Conservation (phyloP, 2,797 vertebrate genomes). For the Garrulus glandarius region DNA sequence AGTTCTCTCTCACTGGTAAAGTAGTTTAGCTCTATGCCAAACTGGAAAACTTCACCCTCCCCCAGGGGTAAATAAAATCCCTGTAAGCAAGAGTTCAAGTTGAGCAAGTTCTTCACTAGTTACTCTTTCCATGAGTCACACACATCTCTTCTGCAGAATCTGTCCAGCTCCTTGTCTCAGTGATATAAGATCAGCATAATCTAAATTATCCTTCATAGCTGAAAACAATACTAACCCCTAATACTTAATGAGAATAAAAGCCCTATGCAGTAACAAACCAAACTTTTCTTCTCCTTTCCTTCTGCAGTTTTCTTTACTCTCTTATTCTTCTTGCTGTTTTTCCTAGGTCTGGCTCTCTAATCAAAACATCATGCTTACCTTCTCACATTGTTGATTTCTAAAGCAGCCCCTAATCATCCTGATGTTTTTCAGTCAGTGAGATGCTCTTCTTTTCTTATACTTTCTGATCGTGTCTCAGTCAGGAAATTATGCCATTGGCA, state of each 20-base stretch:
- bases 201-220: neutral
- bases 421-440: neutral
- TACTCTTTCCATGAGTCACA: conserved; percentile 63
- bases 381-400: neutral
- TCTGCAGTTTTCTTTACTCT: neutral
- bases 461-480: neutral
- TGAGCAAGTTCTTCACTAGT: conserved; percentile 16
- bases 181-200: neutral
- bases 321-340: neutral
- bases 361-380: conserved; percentile 16
- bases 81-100: conserved; percentile 41
- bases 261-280: neutral
- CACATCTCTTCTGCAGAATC: neutral
- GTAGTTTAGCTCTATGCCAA: conserved; percentile 48
- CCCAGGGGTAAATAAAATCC: conserved; percentile 47
- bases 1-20: conserved; percentile 35
- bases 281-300: neutral
- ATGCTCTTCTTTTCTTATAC: neutral
- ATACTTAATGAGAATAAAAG: conserved; percentile 11
- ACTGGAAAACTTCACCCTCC: conserved; percentile 46
- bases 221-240: neutral
- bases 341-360: neutral
- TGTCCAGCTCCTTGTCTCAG: conserved; percentile 17
- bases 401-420: neutral
- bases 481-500: neutral